phyloP scores from a whole-genome alignment of 2,888 invertebrate genomes.

The Sepioteuthis lessoniana region DNA sequence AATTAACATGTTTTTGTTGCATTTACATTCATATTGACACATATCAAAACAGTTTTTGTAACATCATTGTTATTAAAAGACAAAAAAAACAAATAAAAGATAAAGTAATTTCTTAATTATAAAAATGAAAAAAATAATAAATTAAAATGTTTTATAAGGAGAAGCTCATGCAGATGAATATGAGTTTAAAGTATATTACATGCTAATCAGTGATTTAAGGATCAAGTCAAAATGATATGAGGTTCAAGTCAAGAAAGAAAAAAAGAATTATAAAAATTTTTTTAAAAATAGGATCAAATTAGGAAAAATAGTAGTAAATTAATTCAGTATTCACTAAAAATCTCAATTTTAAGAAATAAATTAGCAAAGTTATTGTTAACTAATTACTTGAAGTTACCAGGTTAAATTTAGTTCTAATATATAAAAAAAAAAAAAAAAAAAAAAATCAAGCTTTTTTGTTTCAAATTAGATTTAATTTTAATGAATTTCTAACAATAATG shows the following conservation, averaged over 20 bases:
- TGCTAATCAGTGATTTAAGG: not conserved
- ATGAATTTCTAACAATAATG: not conserved
- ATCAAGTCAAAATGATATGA: not conserved
- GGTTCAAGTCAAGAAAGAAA: not conserved
- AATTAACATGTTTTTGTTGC: too few species aligned
- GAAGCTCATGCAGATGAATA: not conserved
- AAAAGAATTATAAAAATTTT: not conserved
- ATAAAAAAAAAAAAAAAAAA: not conserved
- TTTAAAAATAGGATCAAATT: not conserved
- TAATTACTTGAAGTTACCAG: not conserved
- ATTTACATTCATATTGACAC: not conserved
- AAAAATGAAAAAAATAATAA: too few species aligned
- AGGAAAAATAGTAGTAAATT: not conserved
- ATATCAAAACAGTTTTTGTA: not conserved
- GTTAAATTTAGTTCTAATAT: not conserved
- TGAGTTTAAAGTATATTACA: not conserved
- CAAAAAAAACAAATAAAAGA: not conserved
- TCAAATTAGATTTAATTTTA: not conserved
- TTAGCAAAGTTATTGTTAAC: not conserved
- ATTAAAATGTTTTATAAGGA: not conserved
- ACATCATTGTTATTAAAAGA: not conserved
- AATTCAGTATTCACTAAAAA: not conserved
- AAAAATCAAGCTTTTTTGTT: not conserved
- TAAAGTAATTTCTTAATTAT: not conserved
- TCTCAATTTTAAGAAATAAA: not conserved